Percentiles rank a stretch among this genome's conserved stretches.
phyloP scores from a whole-genome alignment of 1,140 invertebrate genomes.

The Bombus soroeensis region DNA sequence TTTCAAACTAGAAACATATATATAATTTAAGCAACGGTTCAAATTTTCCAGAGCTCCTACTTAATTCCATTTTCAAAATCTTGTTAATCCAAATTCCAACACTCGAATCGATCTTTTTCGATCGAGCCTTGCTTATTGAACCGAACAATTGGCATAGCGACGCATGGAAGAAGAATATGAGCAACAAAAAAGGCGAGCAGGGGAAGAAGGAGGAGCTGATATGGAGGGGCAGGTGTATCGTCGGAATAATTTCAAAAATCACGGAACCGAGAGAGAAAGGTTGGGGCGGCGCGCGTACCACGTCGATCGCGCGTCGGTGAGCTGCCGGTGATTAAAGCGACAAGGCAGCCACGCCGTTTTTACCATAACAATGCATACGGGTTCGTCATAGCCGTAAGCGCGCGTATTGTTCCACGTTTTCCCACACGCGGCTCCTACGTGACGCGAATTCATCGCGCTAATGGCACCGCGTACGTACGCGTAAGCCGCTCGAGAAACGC shows the following conservation, averaged over 20 bases:
- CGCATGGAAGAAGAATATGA: neutral
- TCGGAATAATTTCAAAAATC: constrained; percentile 13
- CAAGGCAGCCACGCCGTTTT: constrained; percentile 46
- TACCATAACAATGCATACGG: constrained; percentile 69
- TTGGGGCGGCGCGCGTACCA: neutral
- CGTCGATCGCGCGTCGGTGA: constrained; percentile 9
- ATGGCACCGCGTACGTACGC: constrained; percentile 57
- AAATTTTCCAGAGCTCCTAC: neutral
- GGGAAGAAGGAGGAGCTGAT: neutral
- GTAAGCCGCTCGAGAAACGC: constrained; percentile 32
- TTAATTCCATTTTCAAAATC: neutral
- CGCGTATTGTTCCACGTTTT: constrained; percentile 66
- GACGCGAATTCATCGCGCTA: constrained; percentile 71
- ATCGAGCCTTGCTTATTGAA: neutral
- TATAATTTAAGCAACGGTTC: neutral
- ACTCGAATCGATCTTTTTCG: too few relatives aligned
- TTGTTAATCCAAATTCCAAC: too few relatives aligned
- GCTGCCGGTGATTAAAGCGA: constrained; percentile 55
- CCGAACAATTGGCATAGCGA: neutral
- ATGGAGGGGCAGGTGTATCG: neutral
- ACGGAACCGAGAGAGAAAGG: constrained; percentile 3
- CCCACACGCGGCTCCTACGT: constrained; percentile 68
- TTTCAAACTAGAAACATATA: neutral
- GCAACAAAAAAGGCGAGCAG: neutral
- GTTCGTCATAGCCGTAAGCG: constrained; percentile 62